Base-by-base conservation (phyloP, 2,797 vertebrate species). In the Rhinogobio ventralis region DNA sequence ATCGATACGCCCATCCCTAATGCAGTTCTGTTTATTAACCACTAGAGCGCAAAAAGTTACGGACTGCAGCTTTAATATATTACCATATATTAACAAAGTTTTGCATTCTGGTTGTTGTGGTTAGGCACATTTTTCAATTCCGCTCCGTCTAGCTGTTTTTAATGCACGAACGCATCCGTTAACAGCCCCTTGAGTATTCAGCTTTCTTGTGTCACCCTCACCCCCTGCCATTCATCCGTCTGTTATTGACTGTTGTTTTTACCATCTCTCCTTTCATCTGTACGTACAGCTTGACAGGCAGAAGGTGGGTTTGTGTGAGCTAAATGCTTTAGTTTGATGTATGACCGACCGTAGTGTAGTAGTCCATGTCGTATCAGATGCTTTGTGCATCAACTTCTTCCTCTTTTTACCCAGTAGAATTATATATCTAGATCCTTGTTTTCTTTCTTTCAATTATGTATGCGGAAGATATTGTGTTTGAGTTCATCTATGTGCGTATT, bases 261-360 rank as follows among this genome's bases (percentile, higher is more conserved):
- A 86, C 82, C 83, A 28, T 51, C 66, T 69, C n/a, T 57, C 2
- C 60, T 80, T 79, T 53, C 53, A 30, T 55, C 62, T 76, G 42
- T 46, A 33, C 60, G 81, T 20, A 83, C 89, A 92, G 91, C 81
- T 90, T 53, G 88, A 89, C 87, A 88, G 90, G 79, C 90, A 94
- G 60, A 94, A 94, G 92, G 92, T 94, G 89, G 91, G 92, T 82
- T 81, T 72, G 33, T 71, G 46, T 17, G 79, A 68, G 64, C 36
- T 67, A 67, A 51, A 83, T 55, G 51, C 28, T 19, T 84, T 45
- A 42, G 60, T 76, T 76, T 84, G 74, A 76, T 77, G 36, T 20
- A 73, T 73, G 81, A 36, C 69, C n/a, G n/a, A n/a, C 55, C 2
- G 7, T 36, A 83, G 30, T 66, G 57, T 7, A 51, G 81, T 53